These are phyloP conservation scores for Phortica variegata DNA, from an alignment of 1,140 invertebrate species.

Conservation along the genomic window DNA sequence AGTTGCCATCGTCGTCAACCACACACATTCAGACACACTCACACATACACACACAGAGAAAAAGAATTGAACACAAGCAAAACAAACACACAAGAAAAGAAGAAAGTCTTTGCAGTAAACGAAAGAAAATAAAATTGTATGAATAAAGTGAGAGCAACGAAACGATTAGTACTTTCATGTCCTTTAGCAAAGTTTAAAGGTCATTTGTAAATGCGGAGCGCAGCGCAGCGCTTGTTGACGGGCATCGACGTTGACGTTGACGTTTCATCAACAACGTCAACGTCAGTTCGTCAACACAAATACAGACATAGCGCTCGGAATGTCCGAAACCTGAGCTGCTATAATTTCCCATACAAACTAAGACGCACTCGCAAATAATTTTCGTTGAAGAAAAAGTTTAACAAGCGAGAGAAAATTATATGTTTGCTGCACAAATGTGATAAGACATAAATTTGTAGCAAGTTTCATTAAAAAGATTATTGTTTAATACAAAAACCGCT, in stretches of 20 bases:
- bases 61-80: neutral
- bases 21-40: neutral
- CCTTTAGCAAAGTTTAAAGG: conserved; percentile 55
- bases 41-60: conserved; percentile 20
- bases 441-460: too few species aligned
- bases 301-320: too few species aligned
- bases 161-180: conserved; percentile 56
- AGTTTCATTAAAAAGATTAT: too few species aligned
- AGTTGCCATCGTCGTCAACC: neutral
- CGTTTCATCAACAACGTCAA: conserved; percentile 14
- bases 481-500: too few species aligned
- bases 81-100: conserved; percentile 6
- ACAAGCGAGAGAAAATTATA: too few species aligned
- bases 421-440: too few species aligned
- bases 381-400: too few species aligned
- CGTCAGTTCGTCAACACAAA: conserved; percentile 22
- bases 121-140: conserved; percentile 23
- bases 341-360: too few species aligned
- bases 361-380: too few species aligned
- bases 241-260: conserved; percentile 4
- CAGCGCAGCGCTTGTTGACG: too few species aligned
- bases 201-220: conserved; percentile 33
- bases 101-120: conserved; percentile 42
- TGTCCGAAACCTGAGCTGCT: too few species aligned
- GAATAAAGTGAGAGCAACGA: conserved; percentile 49